Base-by-base conservation (phyloP, 1,140 invertebrate species). In the Oncopodura yosiiana region DNA sequence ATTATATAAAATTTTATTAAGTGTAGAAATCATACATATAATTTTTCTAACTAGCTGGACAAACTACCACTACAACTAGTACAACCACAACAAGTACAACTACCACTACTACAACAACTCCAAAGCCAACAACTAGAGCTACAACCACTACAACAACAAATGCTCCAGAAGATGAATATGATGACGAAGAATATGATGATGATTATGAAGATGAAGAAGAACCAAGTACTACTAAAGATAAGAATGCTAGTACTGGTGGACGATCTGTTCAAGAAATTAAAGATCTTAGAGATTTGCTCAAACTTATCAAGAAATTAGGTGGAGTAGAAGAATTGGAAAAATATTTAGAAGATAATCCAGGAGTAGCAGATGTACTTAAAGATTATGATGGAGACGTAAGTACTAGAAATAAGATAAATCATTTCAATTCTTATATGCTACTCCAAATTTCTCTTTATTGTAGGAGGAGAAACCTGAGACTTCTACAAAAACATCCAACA, bases 241-340 rank as follows among this genome's bases (percentile, higher is more conserved):
- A 44, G 5, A 51, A 27, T 43, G 9, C 23, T 24, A 2, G 4
- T 5, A 18, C 23, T 3, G 26, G 37, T 3, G 44, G 48, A 36
- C 44, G 43, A 6, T 56, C 18, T 19, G 62, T 39, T 1, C 54
- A 62, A 66, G 84, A 88, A 70, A 85, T 89, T 71, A 79, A 76
- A 68, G 83, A 87, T 1, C 84, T 90, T 37, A 88, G 87, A 67
- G 86, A 90, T 67, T 69, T 90, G 0, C 82, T 90, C 37, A 81
- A 82, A 59, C 71, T 90, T 0, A 89, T 90, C 38, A 86, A 84
- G 66, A 88, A 87, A 79, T 48, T 65, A 3, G 63, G 63, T 24
- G 63, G 63, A 34, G 61, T 65, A 3, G 61, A 65, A 44, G 59
- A 65, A 39, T 36, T 64, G 37, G 60, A 65, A 43, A 61, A 64